Conservation (phyloP, 2,797 vertebrate genomes). For the Takifugu rubripes region DNA sequence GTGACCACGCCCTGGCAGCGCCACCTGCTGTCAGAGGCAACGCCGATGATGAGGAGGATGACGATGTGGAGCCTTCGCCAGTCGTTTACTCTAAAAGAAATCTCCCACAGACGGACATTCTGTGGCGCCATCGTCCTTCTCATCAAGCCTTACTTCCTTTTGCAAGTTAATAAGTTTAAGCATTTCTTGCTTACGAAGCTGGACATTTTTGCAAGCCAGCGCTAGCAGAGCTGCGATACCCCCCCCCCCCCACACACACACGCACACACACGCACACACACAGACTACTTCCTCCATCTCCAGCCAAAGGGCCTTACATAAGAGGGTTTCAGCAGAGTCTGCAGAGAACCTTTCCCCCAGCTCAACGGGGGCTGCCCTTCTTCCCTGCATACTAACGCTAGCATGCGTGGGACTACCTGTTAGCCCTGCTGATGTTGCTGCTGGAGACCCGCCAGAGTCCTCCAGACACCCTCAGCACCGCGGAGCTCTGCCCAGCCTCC, state of each 20-base stretch:
- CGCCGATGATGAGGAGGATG: no score
- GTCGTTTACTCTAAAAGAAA: no score
- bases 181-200: conserved; percentile 5
- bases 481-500: no score
- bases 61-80: no score
- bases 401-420: conserved; percentile 41
- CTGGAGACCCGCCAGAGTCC: neutral
- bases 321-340: conserved; percentile 61
- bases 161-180: neutral
- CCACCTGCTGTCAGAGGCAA: neutral
- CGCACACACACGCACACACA: neutral
- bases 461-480: no score
- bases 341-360: conserved; percentile 55
- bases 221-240: conserved; percentile 6
- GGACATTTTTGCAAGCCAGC: conserved; percentile 7
- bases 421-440: conserved; percentile 35
- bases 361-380: conserved; percentile 50
- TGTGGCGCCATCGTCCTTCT: no score
- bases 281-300: conserved; percentile 7
- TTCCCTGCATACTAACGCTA: conserved; percentile 31
- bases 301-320: conserved; percentile 58
- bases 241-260: neutral
- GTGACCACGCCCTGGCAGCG: conserved; percentile 27
- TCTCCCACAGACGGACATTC: no score
- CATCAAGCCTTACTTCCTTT: neutral